phyloP scores from a whole-genome alignment of 2,113 vertebrate genomes.

The Indicator maculatus region DNA sequence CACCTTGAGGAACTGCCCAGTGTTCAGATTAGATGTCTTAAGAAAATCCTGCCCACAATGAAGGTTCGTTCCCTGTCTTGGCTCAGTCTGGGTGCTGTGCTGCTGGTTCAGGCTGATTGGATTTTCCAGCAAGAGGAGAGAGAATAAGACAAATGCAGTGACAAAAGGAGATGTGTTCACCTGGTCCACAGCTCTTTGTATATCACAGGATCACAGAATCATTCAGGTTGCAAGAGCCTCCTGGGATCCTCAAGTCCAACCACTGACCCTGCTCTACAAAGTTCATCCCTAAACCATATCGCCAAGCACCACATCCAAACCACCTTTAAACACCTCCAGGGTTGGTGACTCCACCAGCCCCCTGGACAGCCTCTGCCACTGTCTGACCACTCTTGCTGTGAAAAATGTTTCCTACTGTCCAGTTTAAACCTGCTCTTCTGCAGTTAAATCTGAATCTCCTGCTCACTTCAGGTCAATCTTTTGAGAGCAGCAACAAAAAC shows the following conservation, averaged over 20 bases:
- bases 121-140: background rate
- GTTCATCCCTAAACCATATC: too few species aligned
- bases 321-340: too few species aligned
- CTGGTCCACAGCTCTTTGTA: background rate
- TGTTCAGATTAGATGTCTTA: background rate
- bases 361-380: too few species aligned
- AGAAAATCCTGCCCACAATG: background rate
- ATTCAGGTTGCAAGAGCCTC: too few species aligned
- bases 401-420: too few species aligned
- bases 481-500: background rate
- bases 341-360: too few species aligned
- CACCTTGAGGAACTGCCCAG: background rate
- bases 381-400: too few species aligned
- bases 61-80: background rate
- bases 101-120: background rate
- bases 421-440: too few species aligned
- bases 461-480: background rate
- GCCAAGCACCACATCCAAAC: too few species aligned
- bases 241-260: too few species aligned
- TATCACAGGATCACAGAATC: too few species aligned
- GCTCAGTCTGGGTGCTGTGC: background rate
- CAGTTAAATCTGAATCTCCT: background rate
- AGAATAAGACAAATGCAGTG: background rate
- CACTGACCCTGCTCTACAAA: too few species aligned
- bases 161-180: background rate